Evolutionary conservation across 2,888 invertebrate genomes (phyloP), one percentile per base, ranked within the genome.

Genomic region (Chydorus sphaericus): DNA sequence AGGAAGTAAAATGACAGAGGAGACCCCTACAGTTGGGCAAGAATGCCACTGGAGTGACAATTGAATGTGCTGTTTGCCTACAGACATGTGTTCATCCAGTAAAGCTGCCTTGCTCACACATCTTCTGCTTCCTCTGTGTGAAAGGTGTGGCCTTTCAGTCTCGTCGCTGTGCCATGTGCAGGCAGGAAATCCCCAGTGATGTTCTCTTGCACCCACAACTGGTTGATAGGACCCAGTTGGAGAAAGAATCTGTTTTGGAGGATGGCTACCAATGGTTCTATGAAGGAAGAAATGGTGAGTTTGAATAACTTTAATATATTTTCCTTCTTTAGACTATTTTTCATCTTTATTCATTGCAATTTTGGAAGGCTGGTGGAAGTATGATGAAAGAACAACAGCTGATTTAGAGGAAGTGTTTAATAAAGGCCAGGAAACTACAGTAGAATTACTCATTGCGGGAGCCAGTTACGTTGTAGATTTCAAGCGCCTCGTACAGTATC

Each of bases 41-140:
- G n/a, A n/a, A n/a, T n/a, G n/a, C n/a, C n/a, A n/a, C n/a, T n/a
- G n/a, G n/a, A n/a, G n/a, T n/a, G n/a, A n/a, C 23, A 23, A 44
- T 52, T 20, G 91, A 93, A 68, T 96, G 94, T 73, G 85, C 94
- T 7, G 86, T 96, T 39, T 96, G 94, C 67, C 76, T 94, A 54
- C 91, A 92, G 73, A 79, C 80, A 31, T 89, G 85, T 67, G 80
- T 92, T 61, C 87, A 92, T 71, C 94, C 94, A n/a, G 87, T 92
- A 1, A 79, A 83, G 66, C 75, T 96, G 50, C 93, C 93, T 0
- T 96, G 94, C 70, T 83, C 82, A n/a, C 96, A 96, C 68, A 80
- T 93, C 59, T 96, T 96, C 70, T 96, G 94, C 71, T 96, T 88
- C 69, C 75, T 96, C 6, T 96, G 94, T 70, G 85, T 92, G 3